Evolutionary conservation across 2,797 vertebrate genomes (phyloP).

Genomic region (Poecilia picta): DNA sequence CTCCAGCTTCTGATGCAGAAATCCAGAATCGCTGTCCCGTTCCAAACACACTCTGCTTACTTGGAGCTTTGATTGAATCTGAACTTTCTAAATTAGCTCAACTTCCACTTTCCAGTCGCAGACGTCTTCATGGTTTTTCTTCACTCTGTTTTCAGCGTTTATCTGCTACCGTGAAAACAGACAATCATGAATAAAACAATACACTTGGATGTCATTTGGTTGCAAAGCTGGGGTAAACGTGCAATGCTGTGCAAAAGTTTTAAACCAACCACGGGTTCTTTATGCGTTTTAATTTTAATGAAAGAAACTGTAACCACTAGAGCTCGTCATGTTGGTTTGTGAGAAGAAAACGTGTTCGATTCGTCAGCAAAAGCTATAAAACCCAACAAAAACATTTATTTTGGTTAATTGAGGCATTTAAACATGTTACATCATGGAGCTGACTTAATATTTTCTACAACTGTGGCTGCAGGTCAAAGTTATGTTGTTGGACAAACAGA

Average conservation of each 20-base stretch:
- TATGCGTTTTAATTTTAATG: background rate
- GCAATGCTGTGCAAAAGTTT: background rate
- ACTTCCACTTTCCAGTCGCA: constrained; percentile 43
- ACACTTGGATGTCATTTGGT: background rate
- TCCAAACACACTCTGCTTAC: background rate
- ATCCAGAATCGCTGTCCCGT: background rate
- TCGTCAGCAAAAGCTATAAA: background rate
- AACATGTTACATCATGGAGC: background rate
- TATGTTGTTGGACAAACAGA: background rate
- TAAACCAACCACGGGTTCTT: background rate
- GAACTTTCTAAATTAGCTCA: constrained; percentile 52
- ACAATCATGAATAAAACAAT: background rate
- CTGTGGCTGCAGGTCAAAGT: background rate
- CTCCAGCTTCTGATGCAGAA: constrained; percentile 2
- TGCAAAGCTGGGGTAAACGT: background rate
- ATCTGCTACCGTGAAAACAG: constrained; percentile 28
- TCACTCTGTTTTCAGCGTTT: constrained; percentile 30
- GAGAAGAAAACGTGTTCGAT: background rate
- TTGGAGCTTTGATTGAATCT: constrained; percentile 47
- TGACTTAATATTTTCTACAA: background rate
- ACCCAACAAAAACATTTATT: background rate
- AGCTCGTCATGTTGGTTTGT: background rate
- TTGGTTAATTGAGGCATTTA: background rate
- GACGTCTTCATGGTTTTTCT: constrained; percentile 31
- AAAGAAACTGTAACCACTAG: background rate